These are phyloP conservation scores for Platysteira castanea DNA, from an alignment of 2,113 vertebrate genomes.

Conservation along the genomic window DNA sequence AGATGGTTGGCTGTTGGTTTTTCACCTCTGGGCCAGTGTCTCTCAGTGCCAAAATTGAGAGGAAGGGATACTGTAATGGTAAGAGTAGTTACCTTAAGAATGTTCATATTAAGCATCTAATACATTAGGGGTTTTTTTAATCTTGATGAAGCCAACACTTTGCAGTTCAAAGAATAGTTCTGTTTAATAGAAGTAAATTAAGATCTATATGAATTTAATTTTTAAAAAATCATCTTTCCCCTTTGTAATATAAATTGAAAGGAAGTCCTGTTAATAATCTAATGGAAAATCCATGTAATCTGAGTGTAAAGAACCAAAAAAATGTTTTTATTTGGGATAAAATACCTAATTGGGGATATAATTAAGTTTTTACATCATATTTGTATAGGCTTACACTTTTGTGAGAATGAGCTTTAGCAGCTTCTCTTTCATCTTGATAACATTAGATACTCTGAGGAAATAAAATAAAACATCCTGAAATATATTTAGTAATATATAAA, in stretches of 20 bases:
- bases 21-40: conserved; percentile 83
- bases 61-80: conserved; percentile 85
- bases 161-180: background rate
- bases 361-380: background rate
- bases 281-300: background rate
- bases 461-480: background rate
- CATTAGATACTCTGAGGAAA: background rate
- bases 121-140: background rate
- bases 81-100: conserved; percentile 37
- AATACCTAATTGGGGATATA: background rate
- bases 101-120: background rate
- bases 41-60: conserved; percentile 82
- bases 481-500: background rate
- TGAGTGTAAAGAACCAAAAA: background rate
- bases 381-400: background rate
- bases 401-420: background rate
- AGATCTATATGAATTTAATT: background rate
- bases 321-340: background rate
- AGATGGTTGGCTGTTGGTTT: conserved; percentile 84
- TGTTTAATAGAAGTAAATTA: background rate
- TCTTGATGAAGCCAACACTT: background rate
- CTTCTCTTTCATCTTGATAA: background rate
- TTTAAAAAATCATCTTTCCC: background rate
- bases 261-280: background rate
- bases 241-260: background rate